Conservation (phyloP, 2,797 vertebrate genomes). For the Spea hammondii region DNA sequence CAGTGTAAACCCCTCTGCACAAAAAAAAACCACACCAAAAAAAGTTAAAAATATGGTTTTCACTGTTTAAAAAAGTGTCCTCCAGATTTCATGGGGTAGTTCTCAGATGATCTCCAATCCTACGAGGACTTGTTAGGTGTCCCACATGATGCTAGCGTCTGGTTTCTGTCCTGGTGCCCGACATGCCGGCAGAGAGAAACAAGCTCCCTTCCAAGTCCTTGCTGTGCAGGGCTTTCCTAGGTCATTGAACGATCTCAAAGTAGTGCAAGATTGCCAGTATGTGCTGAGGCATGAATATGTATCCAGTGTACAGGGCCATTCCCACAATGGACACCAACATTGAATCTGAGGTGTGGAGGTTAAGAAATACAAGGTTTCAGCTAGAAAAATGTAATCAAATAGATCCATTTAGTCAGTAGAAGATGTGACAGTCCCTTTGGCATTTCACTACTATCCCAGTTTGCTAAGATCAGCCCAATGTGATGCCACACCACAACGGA, state of each 20-base stretch:
- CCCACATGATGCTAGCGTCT: not conserved
- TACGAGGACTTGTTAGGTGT: not conserved
- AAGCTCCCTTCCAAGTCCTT: constrained; percentile 1
- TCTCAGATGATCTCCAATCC: constrained; percentile 8
- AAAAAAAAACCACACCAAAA: not conserved
- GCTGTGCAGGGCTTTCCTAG: constrained; percentile 47
- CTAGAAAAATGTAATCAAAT: too few species aligned
- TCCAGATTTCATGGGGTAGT: not conserved
- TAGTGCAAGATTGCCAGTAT: constrained; percentile 98
- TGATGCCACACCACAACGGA: too few species aligned
- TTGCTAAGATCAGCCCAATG: too few species aligned
- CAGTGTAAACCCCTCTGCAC: not conserved
- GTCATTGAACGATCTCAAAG: constrained; percentile 91
- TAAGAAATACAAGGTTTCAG: constrained; percentile 63
- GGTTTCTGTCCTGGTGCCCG: constrained; percentile 7
- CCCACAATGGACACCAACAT: constrained; percentile 86
- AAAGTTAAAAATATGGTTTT: not conserved
- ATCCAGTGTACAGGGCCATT: constrained; percentile 94
- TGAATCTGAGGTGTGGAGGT: constrained; percentile 75
- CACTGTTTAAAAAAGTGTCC: not conserved
- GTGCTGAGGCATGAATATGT: constrained; percentile 97
- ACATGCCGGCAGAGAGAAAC: not conserved
- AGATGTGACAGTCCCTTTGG: too few species aligned
- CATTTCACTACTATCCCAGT: too few species aligned
- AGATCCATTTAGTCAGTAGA: too few species aligned